Conservation (phyloP, 2,888 invertebrate species). For the Linyphia triangularis region DNA sequence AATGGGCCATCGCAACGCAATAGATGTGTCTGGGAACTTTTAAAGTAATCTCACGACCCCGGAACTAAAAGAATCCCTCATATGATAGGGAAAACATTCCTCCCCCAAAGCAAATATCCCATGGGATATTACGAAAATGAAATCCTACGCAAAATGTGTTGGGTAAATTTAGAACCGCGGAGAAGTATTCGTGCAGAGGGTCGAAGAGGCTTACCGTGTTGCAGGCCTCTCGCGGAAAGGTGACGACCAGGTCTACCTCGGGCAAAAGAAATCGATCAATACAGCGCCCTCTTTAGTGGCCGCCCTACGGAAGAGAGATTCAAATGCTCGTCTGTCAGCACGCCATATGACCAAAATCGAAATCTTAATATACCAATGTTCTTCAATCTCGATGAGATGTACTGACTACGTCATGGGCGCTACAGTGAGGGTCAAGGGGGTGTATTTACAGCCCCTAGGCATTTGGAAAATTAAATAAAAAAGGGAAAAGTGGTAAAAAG, state of each 20-base stretch:
- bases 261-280: slow-evolving; percentile 64
- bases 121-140: background rate
- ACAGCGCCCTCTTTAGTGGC: slow-evolving; percentile 69
- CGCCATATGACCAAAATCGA: slow-evolving; percentile 14
- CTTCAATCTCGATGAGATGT: too few relatives aligned
- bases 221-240: slow-evolving; percentile 63
- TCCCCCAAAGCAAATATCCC: background rate
- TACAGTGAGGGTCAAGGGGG: too few relatives aligned
- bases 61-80: background rate
- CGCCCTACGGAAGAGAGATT: slow-evolving; percentile 19
- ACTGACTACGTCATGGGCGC: too few relatives aligned
- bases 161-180: background rate
- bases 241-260: slow-evolving; percentile 68
- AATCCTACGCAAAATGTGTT: too few relatives aligned
- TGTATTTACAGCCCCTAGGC: too few relatives aligned
- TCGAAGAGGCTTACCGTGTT: slow-evolving; percentile 61
- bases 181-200: slow-evolving; percentile 10
- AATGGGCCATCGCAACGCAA: background rate
- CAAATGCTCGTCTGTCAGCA: slow-evolving; percentile 10
- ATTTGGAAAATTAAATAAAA: too few relatives aligned
- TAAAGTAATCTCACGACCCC: too few relatives aligned
- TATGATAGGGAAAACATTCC: background rate
- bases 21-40: background rate
- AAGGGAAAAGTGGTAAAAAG: too few relatives aligned
- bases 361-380: too few relatives aligned